Base-by-base conservation (phyloP, 2,888 invertebrate species). In the Eupsilia transversa region DNA sequence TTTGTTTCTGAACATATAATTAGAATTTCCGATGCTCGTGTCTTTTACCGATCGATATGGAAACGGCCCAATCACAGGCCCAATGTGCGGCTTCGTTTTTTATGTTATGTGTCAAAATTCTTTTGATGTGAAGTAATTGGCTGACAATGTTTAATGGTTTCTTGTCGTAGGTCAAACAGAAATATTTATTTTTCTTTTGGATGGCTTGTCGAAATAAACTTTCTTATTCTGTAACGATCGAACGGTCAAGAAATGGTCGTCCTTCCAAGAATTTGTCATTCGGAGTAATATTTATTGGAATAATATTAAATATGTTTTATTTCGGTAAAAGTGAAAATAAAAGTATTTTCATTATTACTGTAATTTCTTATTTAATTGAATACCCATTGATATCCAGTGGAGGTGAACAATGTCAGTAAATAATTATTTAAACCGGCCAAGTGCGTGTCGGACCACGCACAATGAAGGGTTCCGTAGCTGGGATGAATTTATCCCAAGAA, bases 1-100 rank as follows among this genome's bases (percentile, higher is more conserved):
- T 83, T 88, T 86, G 87, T 88, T 89, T 86, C 69, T 70, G 77
- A 85, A 85, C 79, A 82, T 85, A 72, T 84, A 83, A 87, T 87
- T 87, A 86, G 83, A 87, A 84, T 82, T 88, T 79, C 66, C 57
- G 75, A 76, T 80, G 73, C 79, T 78, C 72, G 71, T 63, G 66
- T 74, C 71, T 70, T 74, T 74, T 73, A 14, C 17, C n/a, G 63
- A 76, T 79, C 75, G 66, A 73, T 83, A 41, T 52, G 27, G 23
- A 12, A 59, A 43, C 54, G 4, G 27, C 23, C 17, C 5, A 33
- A 49, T n/a, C 30, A 23, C 17, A 23, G 27, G 5, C 10, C n/a
- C 9, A 27, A 46, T 63, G 23, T 68, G 43, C 46, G 27, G 33
- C 43, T 61, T 3, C 7, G 41, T 33, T 46, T 41, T 38, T 54